These are phyloP conservation scores for Sebastes taczanowskii DNA, from an alignment of 2,797 vertebrate genomes.

Conservation along the genomic window DNA sequence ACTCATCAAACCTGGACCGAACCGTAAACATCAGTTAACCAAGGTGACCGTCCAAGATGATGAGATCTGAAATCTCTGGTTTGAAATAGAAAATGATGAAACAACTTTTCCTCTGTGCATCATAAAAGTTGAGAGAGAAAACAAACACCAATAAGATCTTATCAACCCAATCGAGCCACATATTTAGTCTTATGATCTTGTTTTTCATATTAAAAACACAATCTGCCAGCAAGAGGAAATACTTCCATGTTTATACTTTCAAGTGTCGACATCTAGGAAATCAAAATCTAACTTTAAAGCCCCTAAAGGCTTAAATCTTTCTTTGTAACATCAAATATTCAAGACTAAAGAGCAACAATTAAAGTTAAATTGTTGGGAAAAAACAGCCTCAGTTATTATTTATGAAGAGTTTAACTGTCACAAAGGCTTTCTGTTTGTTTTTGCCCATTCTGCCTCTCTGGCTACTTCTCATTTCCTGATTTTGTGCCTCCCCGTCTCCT, in stretches of 20 bases:
- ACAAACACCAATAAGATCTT: not conserved
- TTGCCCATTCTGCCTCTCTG: not conserved
- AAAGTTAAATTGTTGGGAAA: not conserved
- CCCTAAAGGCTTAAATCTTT: not conserved
- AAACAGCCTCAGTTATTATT: not conserved
- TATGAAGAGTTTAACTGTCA: not conserved
- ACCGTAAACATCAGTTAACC: not conserved
- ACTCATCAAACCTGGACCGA: not conserved
- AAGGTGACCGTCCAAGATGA: not conserved
- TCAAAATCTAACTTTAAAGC: not conserved
- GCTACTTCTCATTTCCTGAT: too few relatives aligned
- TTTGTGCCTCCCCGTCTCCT: too few relatives aligned
- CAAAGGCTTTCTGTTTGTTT: not conserved
- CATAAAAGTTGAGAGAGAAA: not conserved
- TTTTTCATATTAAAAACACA: not conserved
- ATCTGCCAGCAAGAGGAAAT: not conserved
- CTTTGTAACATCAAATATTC: not conserved
- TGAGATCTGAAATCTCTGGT: not conserved
- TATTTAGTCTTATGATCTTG: not conserved
- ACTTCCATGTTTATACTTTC: not conserved
- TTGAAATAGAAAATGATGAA: constrained; percentile 21
- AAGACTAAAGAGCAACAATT: not conserved
- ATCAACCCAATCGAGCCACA: not conserved
- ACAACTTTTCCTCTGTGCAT: not conserved
- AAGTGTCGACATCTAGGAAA: not conserved